phyloP scores from a whole-genome alignment of 2,797 vertebrate species.

The Onychomys leucogaster region DNA sequence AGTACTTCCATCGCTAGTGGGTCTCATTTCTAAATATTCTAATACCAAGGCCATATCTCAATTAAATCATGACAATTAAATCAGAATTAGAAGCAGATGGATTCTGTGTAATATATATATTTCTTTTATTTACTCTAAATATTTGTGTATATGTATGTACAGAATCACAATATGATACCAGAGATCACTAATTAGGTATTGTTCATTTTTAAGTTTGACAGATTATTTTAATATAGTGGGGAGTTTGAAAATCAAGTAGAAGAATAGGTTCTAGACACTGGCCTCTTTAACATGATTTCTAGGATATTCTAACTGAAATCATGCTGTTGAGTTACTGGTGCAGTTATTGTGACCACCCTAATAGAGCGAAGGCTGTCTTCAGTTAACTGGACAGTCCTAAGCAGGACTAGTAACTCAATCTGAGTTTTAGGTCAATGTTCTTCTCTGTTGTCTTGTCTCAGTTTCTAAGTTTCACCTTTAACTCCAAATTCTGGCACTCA shows the following conservation, averaged over 20 bases:
- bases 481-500: neutral
- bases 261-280: neutral
- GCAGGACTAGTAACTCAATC: neutral
- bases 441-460: neutral
- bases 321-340: neutral
- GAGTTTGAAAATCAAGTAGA: neutral
- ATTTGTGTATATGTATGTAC: neutral
- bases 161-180: neutral
- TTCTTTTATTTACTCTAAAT: neutral
- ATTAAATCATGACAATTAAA: neutral
- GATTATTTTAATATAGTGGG: neutral
- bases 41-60: neutral
- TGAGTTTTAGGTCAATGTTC: neutral
- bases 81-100: neutral
- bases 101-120: neutral
- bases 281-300: neutral
- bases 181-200: neutral
- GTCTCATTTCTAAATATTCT: neutral
- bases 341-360: neutral
- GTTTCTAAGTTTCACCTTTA: neutral
- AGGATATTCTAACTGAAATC: neutral
- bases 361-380: neutral
- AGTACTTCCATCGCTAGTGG: neutral
- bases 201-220: neutral
- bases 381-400: neutral